phyloP scores from a whole-genome alignment of 2,888 invertebrate species.

The Bruchidius siliquastri region DNA sequence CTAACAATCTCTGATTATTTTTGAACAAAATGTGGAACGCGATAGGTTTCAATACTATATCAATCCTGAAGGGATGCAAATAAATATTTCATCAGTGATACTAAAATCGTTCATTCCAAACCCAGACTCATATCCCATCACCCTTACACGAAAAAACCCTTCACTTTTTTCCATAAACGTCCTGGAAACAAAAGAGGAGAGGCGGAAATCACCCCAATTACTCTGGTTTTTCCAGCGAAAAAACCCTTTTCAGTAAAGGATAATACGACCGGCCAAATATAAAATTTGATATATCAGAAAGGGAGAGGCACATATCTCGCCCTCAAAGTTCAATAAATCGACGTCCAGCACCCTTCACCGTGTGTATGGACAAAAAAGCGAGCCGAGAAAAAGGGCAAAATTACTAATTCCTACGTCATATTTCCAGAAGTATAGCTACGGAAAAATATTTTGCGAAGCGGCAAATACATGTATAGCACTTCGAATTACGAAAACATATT shows the following conservation, averaged over 20 bases:
- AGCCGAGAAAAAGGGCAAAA: neutral
- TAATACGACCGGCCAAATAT: neutral
- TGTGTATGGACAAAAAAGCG: neutral
- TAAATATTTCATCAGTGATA: neutral
- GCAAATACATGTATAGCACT: neutral
- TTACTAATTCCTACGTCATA: neutral
- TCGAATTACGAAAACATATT: too few species aligned
- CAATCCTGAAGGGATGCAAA: too few species aligned
- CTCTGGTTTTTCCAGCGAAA: neutral
- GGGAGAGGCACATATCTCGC: slow-evolving; percentile 12
- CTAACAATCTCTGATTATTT: too few species aligned
- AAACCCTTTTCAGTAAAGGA: neutral
- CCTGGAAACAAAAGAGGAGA: neutral
- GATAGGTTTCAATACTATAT: too few species aligned
- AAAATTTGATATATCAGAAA: neutral
- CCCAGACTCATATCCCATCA: neutral
- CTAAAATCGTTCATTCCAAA: neutral
- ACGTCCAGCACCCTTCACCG: neutral
- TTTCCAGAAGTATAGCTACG: neutral
- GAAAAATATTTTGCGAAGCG: neutral
- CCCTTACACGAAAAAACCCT: neutral
- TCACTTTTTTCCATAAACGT: neutral
- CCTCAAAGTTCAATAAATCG: slow-evolving; percentile 30
- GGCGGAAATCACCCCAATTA: neutral
- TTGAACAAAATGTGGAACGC: too few species aligned